A percentile compares a stretch with the other conserved stretches of the same genome.
Conservation (phyloP, 2,113 vertebrate genomes). For the Dromas ardeola region DNA sequence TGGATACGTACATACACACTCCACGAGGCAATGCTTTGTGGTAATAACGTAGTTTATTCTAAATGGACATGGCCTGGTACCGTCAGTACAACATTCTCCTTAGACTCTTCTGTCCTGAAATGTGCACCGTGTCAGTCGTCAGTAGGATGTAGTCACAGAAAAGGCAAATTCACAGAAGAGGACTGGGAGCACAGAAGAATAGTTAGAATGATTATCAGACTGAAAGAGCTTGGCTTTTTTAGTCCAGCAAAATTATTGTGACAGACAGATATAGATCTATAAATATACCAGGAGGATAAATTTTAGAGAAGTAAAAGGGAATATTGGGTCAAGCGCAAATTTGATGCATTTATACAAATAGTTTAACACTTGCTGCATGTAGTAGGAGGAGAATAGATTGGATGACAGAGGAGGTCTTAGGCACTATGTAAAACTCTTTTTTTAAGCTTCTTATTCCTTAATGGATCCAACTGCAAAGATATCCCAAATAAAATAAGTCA, state of each 20-base stretch:
- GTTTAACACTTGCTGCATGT: neutral
- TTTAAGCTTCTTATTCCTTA: neutral
- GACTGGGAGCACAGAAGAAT: neutral
- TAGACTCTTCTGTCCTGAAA: neutral
- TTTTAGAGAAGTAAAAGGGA: neutral
- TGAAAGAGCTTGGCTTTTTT: neutral
- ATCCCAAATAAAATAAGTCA: neutral
- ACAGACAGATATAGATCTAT: neutral
- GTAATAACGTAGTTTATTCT: neutral
- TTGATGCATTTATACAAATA: neutral
- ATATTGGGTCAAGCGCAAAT: neutral
- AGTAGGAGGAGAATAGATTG: neutral
- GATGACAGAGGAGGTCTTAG: neutral
- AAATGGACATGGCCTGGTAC: neutral
- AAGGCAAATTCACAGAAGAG: neutral
- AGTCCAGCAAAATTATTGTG: neutral
- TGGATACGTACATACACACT: neutral
- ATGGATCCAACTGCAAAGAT: neutral
- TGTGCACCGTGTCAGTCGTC: neutral
- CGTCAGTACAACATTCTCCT: neutral
- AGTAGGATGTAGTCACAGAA: neutral
- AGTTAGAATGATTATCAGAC: neutral
- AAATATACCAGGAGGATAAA: neutral
- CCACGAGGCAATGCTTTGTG: neutral
- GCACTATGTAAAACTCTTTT: neutral